phyloP scores from a whole-genome alignment of 2,113 vertebrate genomes.

The Chlamydotis undulata region DNA sequence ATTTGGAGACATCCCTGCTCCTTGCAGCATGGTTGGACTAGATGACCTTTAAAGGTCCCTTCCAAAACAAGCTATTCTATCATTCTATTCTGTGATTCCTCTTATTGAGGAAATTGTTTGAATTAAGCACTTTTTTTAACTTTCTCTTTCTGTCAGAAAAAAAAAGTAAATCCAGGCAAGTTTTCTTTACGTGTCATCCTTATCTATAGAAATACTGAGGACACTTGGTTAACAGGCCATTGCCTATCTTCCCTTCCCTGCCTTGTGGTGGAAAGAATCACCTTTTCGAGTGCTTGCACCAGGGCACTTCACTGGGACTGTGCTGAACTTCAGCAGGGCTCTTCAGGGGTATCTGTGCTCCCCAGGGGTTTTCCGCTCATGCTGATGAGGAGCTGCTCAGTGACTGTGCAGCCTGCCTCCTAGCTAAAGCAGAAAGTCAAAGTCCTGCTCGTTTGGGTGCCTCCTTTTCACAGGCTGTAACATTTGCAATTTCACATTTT shows the following conservation, averaged over 20 bases:
- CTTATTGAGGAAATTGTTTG: neutral
- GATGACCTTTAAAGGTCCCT: no score
- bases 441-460: fast-evolving
- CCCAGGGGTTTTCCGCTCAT: fast-evolving
- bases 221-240: neutral
- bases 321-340: neutral
- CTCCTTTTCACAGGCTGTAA: neutral
- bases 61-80: no score
- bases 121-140: neutral
- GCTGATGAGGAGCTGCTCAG: neutral
- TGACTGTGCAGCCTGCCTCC: neutral
- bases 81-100: neutral
- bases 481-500: neutral
- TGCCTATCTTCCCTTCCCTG: neutral
- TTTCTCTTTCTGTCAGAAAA: neutral
- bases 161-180: neutral
- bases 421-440: neutral
- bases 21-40: no score
- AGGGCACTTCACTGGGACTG: neutral
- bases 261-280: neutral
- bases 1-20: no score
- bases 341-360: fast-evolving
- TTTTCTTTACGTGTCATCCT: neutral
- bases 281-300: neutral
- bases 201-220: neutral